Evolutionary conservation across 1,140 invertebrate genomes (phyloP), one percentile per base, ranked within the genome.

Genomic region (Caenorhabditis briggsae): DNA sequence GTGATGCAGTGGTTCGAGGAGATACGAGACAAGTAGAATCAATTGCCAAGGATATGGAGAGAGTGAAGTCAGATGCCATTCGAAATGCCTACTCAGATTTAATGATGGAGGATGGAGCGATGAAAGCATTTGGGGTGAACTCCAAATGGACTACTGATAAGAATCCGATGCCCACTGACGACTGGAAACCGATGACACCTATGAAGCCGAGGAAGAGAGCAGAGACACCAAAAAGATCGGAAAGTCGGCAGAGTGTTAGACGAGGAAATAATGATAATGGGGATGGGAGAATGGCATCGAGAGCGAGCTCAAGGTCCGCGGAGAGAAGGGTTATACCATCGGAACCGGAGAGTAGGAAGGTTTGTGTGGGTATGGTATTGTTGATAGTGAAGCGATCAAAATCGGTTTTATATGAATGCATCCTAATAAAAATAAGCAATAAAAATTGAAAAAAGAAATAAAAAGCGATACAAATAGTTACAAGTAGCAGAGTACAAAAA

Each of bases 91-190:
- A 78, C 53, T 78, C 70, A 5, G 70, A 78, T 78, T 78, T 78
- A n/a, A 78, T 78, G 70, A 78, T 78, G 70, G 70, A 78, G 20
- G 70, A 78, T 25, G 70, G 70, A 50, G 46, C 46, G 11, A 78
- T 78, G 70, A 78, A 78, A 50, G 70, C 70, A 78, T 78, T 78
- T 23, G 70, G 70, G 50, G 70, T 78, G 18, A 78, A 78, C n/a
- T 78, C 70, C 18, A 78, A 78, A 50, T 78, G 70, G 70, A 78
- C 70, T 18, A 46, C 70, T 25, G 70, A 78, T 43, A 78, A 78
- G 46, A 78, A 78, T 78, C 70, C 70, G 14, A 78, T 78, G 70
- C 70, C 70, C 23, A 1, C 70, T 11, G 70, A 78, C 14, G 70
- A 78, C 25, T 78, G 70, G 70, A 78, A 78, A 41, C 70, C 70